Percentiles rank a stretch among this genome's conserved stretches.
Evolutionary conservation across 35 echinoderm and acorn worm genomes (phyloP).

Genomic region (Eucidaris tribuloides): DNA sequence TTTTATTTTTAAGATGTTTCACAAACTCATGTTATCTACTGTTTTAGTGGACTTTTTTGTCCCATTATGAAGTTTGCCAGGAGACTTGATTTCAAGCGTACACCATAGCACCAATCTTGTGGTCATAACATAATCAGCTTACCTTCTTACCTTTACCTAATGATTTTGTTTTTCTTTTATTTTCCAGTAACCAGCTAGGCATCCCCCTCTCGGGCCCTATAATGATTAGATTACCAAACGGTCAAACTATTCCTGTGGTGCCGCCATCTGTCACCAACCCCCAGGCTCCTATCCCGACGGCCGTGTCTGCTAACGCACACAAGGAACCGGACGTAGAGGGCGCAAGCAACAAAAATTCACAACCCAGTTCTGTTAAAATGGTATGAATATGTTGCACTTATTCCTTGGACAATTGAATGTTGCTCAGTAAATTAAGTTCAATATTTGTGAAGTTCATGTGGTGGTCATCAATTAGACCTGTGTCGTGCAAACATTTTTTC

Average conservation of each 20-base stretch:
- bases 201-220: constrained; percentile 66
- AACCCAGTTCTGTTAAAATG: not conserved
- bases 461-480: too few species aligned
- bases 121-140: not conserved
- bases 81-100: not conserved
- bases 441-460: too few species aligned
- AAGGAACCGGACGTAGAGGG: not conserved
- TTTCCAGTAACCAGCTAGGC: constrained; percentile 36
- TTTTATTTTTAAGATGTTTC: too few species aligned
- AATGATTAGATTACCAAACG: constrained; percentile 60
- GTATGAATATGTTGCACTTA: too few species aligned
- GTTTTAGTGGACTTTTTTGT: too few species aligned
- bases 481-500: too few species aligned
- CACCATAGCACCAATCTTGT: not conserved
- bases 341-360: not conserved
- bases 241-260: constrained; percentile 74
- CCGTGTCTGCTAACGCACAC: constrained; percentile 58
- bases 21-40: too few species aligned
- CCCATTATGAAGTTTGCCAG: not conserved
- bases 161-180: not conserved
- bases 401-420: too few species aligned
- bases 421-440: too few species aligned
- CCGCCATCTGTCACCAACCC: constrained; percentile 83
- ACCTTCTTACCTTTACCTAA: too few species aligned
- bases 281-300: constrained; percentile 64